A percentile compares a stretch with the other conserved stretches of the same genome.
phyloP scores from a whole-genome alignment of 2,888 invertebrate genomes.

The Cephus rjabovi region DNA sequence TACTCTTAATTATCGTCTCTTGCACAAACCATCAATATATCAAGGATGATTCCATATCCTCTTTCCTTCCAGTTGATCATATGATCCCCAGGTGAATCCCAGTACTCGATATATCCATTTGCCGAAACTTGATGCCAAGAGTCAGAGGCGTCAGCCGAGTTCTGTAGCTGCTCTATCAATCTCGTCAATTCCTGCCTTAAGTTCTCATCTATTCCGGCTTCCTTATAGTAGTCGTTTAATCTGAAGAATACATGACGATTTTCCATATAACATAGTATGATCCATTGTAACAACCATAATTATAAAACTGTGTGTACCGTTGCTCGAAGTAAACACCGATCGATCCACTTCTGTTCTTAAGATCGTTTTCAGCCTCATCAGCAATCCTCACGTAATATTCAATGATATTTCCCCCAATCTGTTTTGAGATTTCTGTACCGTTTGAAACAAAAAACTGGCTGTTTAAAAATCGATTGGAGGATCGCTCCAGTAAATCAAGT shows the following conservation, averaged over 20 bases:
- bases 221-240: too few species aligned
- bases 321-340: constrained; percentile 26
- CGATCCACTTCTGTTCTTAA: too few species aligned
- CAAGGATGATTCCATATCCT: constrained; percentile 49
- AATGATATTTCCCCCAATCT: background rate
- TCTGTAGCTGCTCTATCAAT: background rate
- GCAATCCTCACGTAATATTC: too few species aligned
- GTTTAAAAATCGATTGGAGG: background rate
- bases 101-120: constrained; percentile 6
- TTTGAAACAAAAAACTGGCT: background rate
- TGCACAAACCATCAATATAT: constrained; percentile 51
- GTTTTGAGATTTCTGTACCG: constrained; percentile 3
- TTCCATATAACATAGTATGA: constrained; percentile 3
- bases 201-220: too few species aligned
- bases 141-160: constrained; percentile 31
- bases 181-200: background rate
- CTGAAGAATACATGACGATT: background rate
- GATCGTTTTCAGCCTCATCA: too few species aligned
- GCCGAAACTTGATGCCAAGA: constrained; percentile 37
- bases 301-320: constrained; percentile 20
- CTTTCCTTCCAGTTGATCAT: constrained; percentile 50
- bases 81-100: constrained; percentile 32
- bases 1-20: background rate
- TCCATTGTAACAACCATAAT: background rate
- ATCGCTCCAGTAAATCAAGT: constrained; percentile 37